Base-by-base conservation (phyloP, 2,113 vertebrate species). In the Thinocorus orbignyianus region DNA sequence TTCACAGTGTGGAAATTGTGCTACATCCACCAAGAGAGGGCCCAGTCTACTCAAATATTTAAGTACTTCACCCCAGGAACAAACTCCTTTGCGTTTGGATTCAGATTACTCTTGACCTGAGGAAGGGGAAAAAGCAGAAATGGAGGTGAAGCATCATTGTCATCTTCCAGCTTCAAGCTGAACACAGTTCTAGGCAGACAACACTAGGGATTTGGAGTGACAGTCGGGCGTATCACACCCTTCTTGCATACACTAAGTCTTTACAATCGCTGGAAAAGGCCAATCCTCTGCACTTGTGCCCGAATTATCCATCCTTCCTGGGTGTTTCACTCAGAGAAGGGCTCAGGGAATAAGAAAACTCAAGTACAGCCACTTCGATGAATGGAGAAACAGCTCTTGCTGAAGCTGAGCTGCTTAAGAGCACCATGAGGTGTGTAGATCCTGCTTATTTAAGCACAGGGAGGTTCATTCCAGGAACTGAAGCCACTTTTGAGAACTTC, bases 71-170 rank as follows among this genome's bases (percentile, higher is more conserved):
- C 98, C 80, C 99, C 99, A 84, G 99, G 99, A 97, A 99, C 98
- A 98, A 99, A 99, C 97, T 99, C 99, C 98, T 99, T 99, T 97
- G 99, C 99, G 64, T 99, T 99, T 95, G 99, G 99, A 97, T 99
- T 99, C 97, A 99, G 98, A 78, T 98, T 99, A 98, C 99, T 99
- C 98, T 98, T 98, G 84, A 98, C 97, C 99, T 99, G 97, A 88
- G 97, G 95, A 92, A 95, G 91, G 97, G 91, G 97, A 95, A 92
- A 94, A 96, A 54, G 52, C 74, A 97, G 25, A 94, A 88, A 74
- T 61, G 1, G 2, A 46, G 78, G 15, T 92, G 37, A 92, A 72
- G 58, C 12, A 2, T 41, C 33, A 22, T 33, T 78, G 86, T n/a
- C 60, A 84, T 13, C 68, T 37, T 46, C 12, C 33, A 17, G 41